Evolutionary conservation across 2,113 vertebrate genomes (phyloP), one percentile per base, ranked within the genome.

Genomic region (Sialia sialis): DNA sequence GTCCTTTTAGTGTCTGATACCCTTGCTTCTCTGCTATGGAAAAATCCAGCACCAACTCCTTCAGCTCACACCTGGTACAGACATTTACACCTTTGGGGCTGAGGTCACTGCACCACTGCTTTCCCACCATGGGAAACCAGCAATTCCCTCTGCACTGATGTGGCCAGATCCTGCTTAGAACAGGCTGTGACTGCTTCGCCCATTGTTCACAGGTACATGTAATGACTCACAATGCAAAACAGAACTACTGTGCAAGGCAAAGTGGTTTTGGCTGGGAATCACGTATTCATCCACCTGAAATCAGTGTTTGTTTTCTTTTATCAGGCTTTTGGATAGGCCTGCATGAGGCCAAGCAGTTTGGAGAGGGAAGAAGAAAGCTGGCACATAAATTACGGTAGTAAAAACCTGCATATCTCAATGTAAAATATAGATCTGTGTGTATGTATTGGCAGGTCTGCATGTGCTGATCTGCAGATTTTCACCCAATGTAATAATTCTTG

Each of bases 401-500:
- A 60, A 87, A 87, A 83, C 14, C 26, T 56, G 20, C 36, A 5
- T 67, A 25, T 82, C 69, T 75, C 63, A 52, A 25, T 30, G 16
- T 64, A 56, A 82, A 59, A 41, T 62, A 66, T 17, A 56, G 52
- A 63, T 90, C 79, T 86, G 19, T 3, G 2, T 67, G 60, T 86
- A 18, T 74, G 23, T 87, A 55, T 78, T 92, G 92, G 70, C 67
- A 90, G 59, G 39, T 80, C 54, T 84, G 49, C 1, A 0, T 87
- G 60, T 81, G 78, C 81, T 73, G 70, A 91, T 44, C 44, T 76
- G 29, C 36, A 68, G 56, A 49, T 87, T 91, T 95, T 75, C 30
- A 49, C 41, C 41, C 66, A 49, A 0, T 38, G 51, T n/a, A 90
- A 39, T 92, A 36, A 72, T 73, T 90, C 74, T 60, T 87, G 30